phyloP scores from a whole-genome alignment of 2,888 invertebrate species.

The Drosophila fulvimacula region DNA sequence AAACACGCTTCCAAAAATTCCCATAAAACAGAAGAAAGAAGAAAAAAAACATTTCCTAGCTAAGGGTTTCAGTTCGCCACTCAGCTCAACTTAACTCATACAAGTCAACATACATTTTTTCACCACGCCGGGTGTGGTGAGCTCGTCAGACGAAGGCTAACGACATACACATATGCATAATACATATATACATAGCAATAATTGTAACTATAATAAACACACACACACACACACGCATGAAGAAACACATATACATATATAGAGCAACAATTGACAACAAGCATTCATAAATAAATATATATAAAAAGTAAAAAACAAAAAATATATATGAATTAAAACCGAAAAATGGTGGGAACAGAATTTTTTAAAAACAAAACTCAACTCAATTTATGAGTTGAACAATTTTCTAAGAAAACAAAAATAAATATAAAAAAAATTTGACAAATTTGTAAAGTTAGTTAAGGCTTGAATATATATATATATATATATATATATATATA shows the following conservation, averaged over 20 bases:
- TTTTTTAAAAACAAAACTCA: slow-evolving; percentile 57
- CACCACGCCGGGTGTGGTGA: slow-evolving; percentile 20
- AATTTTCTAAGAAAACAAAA: slow-evolving; percentile 57
- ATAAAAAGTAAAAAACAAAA: slow-evolving; percentile 29
- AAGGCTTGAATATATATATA: slow-evolving; percentile 42
- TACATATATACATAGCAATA: slow-evolving; percentile 48
- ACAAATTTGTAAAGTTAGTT: slow-evolving; percentile 57
- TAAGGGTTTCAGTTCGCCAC: slow-evolving; percentile 74
- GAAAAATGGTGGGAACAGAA: slow-evolving; percentile 76
- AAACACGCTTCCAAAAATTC: slow-evolving; percentile 40
- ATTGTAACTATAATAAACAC: slow-evolving; percentile 37
- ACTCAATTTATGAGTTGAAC: slow-evolving; percentile 59
- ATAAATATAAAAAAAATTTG: slow-evolving; percentile 16
- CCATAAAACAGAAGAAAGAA: background rate
- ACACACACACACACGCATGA: slow-evolving; percentile 9
- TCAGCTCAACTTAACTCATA: slow-evolving; percentile 20
- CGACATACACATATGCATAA: slow-evolving; percentile 37
- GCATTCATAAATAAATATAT: slow-evolving; percentile 45
- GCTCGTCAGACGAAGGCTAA: slow-evolving; percentile 30
- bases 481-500: slow-evolving; percentile 11
- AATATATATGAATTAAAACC: slow-evolving; percentile 71
- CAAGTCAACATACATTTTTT: slow-evolving; percentile 15
- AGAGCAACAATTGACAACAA: slow-evolving; percentile 58
- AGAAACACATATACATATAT: slow-evolving; percentile 21
- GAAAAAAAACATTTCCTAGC: slow-evolving; percentile 61